Base-by-base conservation (phyloP, 2,797 vertebrate genomes). In the Gouania willdenowi region DNA sequence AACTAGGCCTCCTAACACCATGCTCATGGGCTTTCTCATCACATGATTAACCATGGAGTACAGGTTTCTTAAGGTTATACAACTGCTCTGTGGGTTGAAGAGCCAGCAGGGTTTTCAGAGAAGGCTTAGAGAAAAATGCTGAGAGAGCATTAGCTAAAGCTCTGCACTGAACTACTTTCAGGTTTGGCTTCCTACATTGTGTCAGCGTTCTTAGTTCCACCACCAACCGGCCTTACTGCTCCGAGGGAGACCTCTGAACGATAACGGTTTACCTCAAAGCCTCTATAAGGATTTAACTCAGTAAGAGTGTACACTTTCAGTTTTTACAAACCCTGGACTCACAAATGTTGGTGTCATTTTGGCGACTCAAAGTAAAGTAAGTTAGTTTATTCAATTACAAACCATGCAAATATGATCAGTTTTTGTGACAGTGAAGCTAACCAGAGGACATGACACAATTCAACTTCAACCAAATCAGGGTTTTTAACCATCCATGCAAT, bases 141-240 rank as follows among this genome's bases (percentile, higher is more conserved):
- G 72, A 81, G 19, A 7, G 26, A 26, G 56, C 41, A 42, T 75
- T 79, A 68, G 47, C 40, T 25, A 49, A 53, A 72, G 58, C 62
- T 55, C 26, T 5, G 29, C 18, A 2, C 56, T 20, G 41, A 56
- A 40, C 71, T 64, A 35, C 30, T 55, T 63, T 75, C 23, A 59
- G 20, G 62, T 62, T 40, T 41, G 37, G 30, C 44, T 26, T 43
- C 11, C 16, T 8, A 4, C 6, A 19, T 20, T 19, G 33, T 40
- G 54, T 56, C 57, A 43, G 60, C 50, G 4, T 19, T 60, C 31
- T 50, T 21, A 14, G 26, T 30, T 13, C 36, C 18, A 12, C 15
- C 37, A 12, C 36, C 25, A 37, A 8, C n/a, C 26, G 5, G 26
- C 17, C 9, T 11, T 2, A 31, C 22, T 6, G 15, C 11, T 47